Base-by-base conservation (phyloP, 2,888 invertebrate species). In the Drosophila meridionalis region DNA sequence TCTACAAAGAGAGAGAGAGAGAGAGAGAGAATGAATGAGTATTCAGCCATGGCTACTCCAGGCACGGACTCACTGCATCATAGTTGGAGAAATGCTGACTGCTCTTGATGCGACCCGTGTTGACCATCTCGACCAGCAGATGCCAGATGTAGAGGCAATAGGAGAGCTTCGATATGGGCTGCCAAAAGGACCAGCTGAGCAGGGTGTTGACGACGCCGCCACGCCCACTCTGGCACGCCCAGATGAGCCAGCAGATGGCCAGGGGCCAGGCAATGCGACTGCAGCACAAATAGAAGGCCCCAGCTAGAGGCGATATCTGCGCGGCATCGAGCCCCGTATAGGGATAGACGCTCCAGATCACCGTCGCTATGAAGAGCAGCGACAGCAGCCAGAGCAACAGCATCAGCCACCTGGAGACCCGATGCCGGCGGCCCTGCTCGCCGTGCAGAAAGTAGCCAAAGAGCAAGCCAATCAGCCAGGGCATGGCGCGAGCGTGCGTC, bases 131-230 rank as follows among this genome's bases (percentile, higher is more conserved):
- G 7, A 92, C 57, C 3, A 91, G 47, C 57, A 92, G 75, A 69
- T 93, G 93, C 47, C 82, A 83, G 6, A 92, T 82, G 66, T 92
- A 92, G 61, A 92, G 88, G 45, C 84, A 82, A 45, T 92, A 92
- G 2, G 92, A 91, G 3, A 92, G 71, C 38, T 87, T 84, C 0
- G 89, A 83, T 5, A 93, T 62, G 1, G 92, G 92, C 55, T 92
- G 89, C 92, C 92, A 92, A 30, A 90, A 71, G 1, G 84, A 68
- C 69, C 85, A 89, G 2, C 92, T 90, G 4, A 93, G 81, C 56
- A 93, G 81, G 14, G 66, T 69, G 56, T 92, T 90, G 8, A 87
- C 67, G 42, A 80, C 47, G 5, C 93, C 91, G 0, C 89, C 92
- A 47, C 83, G 84, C 0, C 92, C 92, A 7, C 85, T 76, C 32